Evolutionary conservation across 2,888 invertebrate species (phyloP).

Genomic region (Baccha elongata): DNA sequence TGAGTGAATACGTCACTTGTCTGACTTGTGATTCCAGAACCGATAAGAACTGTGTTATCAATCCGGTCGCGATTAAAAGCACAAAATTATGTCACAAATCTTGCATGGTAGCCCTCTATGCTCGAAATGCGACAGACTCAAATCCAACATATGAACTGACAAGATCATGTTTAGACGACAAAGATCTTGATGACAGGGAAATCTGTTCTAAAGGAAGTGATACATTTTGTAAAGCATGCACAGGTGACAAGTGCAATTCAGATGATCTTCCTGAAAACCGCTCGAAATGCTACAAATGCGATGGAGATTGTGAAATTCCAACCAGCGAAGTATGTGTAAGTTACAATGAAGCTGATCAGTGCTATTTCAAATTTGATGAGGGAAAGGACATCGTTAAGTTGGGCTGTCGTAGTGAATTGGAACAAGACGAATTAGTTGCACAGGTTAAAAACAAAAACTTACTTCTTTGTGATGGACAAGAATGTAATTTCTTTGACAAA

Average conservation of each 20-base stretch:
- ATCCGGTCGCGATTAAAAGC: conserved; percentile 34
- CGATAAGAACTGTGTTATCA: conserved; percentile 61
- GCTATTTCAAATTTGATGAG: conserved; percentile 73
- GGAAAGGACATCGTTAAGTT: conserved; percentile 42
- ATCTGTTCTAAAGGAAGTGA: conserved; percentile 51
- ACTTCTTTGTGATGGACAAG: conserved; percentile 66
- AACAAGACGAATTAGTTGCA: conserved; percentile 17
- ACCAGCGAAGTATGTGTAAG: conserved; percentile 1
- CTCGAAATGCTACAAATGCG: conserved; percentile 61
- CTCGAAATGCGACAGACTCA: conserved; percentile 3
- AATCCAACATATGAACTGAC: conserved; percentile 76
- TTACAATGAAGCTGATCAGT: conserved; percentile 63
- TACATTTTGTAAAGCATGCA: conserved; percentile 55
- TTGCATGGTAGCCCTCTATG: conserved; percentile 72
- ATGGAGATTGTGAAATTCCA: conserved; percentile 67
- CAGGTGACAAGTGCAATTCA: conserved; percentile 62
- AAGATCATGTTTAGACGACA: conserved; percentile 79
- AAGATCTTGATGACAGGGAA: conserved; percentile 75
- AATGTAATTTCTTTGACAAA: conserved; percentile 74
- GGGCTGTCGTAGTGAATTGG: conserved; percentile 75
- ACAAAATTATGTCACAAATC: conserved; percentile 58
- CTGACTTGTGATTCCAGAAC: conserved; percentile 63
- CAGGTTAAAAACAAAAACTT: conserved; percentile 68
- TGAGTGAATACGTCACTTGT: conserved; percentile 66
- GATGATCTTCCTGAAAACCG: conserved; percentile 45